Conservation (phyloP, 2,113 vertebrate genomes). For the Trinectes maculatus region DNA sequence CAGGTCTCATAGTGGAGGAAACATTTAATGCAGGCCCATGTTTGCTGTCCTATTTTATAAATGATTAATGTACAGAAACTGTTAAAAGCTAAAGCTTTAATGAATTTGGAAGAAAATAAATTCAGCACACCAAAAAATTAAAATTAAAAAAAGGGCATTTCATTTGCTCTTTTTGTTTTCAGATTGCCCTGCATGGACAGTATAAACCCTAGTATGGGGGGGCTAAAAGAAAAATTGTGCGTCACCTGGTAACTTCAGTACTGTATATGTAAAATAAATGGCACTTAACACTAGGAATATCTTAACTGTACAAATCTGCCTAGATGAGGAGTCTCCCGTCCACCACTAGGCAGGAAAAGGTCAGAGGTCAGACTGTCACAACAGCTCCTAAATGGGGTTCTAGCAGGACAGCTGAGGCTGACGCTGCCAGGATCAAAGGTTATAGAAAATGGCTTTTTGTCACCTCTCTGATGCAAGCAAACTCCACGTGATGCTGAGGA, state of each 20-base stretch:
- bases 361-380: slow-evolving; percentile 66
- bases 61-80: slow-evolving; percentile 16
- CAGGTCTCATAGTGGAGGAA: slow-evolving; percentile 1
- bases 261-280: slow-evolving; percentile 81
- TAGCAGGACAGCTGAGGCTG: slow-evolving; percentile 24
- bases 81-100: slow-evolving; percentile 62
- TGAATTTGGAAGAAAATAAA: slow-evolving; percentile 25
- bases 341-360: slow-evolving; percentile 57
- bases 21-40: slow-evolving; percentile 8
- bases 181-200: slow-evolving; percentile 61
- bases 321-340: slow-evolving; percentile 47
- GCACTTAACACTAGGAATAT: slow-evolving; percentile 84
- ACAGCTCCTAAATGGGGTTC: slow-evolving; percentile 51
- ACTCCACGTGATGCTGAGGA: slow-evolving; percentile 45
- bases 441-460: slow-evolving; percentile 68
- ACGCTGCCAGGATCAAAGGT: slow-evolving; percentile 21
- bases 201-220: slow-evolving; percentile 47
- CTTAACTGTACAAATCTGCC: slow-evolving; percentile 77
- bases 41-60: slow-evolving; percentile 16
- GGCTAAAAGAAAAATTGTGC: slow-evolving; percentile 66
- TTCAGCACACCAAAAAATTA: neutral
- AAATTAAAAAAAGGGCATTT: slow-evolving; percentile 46
- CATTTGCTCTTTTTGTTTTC: slow-evolving; percentile 38
- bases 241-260: slow-evolving; percentile 78
- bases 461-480: slow-evolving; percentile 44